Conservation (phyloP, 2,797 vertebrate species). For the Pangasius mekongensis region DNA sequence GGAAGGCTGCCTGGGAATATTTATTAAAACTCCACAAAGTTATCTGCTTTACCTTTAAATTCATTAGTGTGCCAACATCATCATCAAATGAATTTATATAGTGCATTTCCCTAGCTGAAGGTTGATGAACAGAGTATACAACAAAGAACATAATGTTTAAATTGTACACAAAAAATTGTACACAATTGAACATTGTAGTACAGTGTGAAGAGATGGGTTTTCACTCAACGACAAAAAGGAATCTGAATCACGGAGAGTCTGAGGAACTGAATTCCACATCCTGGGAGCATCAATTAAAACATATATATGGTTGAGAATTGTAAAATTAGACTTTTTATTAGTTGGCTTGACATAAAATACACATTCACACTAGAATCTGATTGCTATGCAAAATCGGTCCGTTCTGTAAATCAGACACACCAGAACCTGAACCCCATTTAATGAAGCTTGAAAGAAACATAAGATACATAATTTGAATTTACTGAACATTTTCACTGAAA, state of each 20-base stretch:
- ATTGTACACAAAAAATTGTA: not conserved
- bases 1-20: not conserved
- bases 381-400: not conserved
- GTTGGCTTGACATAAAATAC: not conserved
- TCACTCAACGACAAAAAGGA: not conserved
- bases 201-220: not conserved
- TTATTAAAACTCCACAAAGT: not conserved
- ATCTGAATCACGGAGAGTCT: not conserved
- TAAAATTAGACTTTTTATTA: not conserved
- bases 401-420: not conserved
- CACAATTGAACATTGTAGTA: not conserved
- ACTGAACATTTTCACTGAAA: not conserved
- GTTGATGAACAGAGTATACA: not conserved
- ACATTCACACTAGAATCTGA: not conserved
- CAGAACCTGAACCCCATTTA: not conserved
- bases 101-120: not conserved
- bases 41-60: not conserved
- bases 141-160: no score
- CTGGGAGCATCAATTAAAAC: not conserved
- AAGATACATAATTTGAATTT: not conserved
- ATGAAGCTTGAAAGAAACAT: not conserved
- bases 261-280: not conserved
- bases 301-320: not conserved
- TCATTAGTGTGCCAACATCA: not conserved
- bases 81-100: not conserved